Base-by-base conservation (phyloP, 2,797 vertebrate genomes). In the Gorsachius magnificus region DNA sequence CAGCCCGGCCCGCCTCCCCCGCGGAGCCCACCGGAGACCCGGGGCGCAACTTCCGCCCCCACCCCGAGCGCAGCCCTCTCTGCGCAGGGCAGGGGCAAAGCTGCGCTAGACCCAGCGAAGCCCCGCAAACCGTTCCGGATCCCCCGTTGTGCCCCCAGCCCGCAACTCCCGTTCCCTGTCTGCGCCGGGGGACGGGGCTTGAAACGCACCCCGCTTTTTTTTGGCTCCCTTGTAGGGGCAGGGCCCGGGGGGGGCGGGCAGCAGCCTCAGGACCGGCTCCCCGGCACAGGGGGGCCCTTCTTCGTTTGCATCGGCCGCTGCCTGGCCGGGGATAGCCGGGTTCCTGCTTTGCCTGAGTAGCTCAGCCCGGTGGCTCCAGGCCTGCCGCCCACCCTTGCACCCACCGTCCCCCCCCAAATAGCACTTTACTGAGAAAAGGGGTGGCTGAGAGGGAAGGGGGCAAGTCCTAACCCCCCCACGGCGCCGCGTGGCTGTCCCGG, bases 401-500 rank as follows among this genome's bases (percentile, higher is more conserved):
- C 61, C 41, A 41, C 6, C 3, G 2, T 38, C 36, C 51, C 51
- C 51, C 21, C 8, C 3, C 8, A 21, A 6, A 45, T 0, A 38
- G 21, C 50, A 19, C 18, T 48, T 76, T 35, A 11, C 1, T 48
- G 45, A 28, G 66, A 22, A 87, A 46, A n/a, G 4, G 33, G 19
- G 9, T 29, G 26, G 16, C 20, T 83, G 61, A 70, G 72, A 64
- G 3, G 22, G 28, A 68, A 81, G 10, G 12, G 13, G 9, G 3
- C 20, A 70, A 25, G 24, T 57, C 20, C 14, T 1, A 1, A 1
- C 1, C 5, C 6, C 4, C 11, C 15, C 21, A 5, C 22, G 14
- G 36, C 3, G 5, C 33, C 25, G 28, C 6, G 13, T 14, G 66
- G 10, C 19, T 68, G 46, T 76, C 60, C 51, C 26, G 5, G 25